Evolutionary conservation across 1,140 invertebrate genomes (phyloP).

Genomic region (Diorhabda carinulata): DNA sequence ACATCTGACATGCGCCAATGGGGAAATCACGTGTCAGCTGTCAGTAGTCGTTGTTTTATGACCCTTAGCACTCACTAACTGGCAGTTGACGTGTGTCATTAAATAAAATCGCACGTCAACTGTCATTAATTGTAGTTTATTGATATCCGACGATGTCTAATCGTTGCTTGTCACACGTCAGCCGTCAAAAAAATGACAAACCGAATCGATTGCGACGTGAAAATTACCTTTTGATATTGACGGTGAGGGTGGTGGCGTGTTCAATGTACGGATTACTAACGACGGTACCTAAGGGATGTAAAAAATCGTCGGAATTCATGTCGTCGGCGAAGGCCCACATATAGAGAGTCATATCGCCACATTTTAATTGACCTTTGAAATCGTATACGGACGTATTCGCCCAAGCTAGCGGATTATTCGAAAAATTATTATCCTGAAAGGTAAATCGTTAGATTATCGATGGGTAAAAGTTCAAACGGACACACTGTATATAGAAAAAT

Average conservation of each 20-base stretch:
- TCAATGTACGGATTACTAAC: conserved; percentile 83
- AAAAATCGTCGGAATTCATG: conserved; percentile 67
- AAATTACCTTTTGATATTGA: conserved; percentile 70
- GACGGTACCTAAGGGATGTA: conserved; percentile 82
- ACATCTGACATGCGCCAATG: too few relatives aligned
- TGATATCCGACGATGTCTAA: too few relatives aligned
- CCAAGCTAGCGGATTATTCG: conserved; percentile 84
- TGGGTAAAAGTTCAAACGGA: too few relatives aligned
- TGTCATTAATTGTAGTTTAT: too few relatives aligned
- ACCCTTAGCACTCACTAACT: too few relatives aligned
- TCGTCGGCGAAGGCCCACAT: conserved; percentile 90
- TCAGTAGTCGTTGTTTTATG: too few relatives aligned
- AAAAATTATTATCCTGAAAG: conserved; percentile 52
- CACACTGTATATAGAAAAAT: too few relatives aligned
- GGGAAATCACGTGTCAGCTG: too few relatives aligned
- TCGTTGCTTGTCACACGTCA: too few relatives aligned
- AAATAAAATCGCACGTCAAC: too few relatives aligned
- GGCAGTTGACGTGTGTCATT: too few relatives aligned
- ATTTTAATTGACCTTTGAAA: conserved; percentile 82
- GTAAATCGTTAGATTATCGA: not conserved
- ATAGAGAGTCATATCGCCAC: conserved; percentile 79
- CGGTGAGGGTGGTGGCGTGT: conserved; percentile 72
- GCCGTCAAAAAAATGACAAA: too few relatives aligned
- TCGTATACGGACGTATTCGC: conserved; percentile 93
- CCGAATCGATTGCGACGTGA: not conserved